Conservation (phyloP, 1,140 invertebrate genomes). For the Notospermus geniculatus region DNA sequence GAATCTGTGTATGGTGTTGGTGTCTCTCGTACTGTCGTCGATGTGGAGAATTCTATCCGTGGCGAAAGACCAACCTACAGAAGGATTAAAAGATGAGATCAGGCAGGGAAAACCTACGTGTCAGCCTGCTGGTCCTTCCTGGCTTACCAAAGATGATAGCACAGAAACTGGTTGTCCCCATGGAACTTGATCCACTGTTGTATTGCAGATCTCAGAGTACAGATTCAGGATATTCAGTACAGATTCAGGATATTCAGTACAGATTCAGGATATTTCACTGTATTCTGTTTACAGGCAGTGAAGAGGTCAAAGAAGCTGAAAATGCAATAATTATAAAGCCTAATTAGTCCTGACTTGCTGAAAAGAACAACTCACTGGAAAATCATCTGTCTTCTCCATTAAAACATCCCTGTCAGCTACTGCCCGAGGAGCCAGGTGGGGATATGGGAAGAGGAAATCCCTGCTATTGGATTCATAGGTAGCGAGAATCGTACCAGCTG, state of each 20-base stretch:
- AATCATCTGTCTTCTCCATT: constrained; percentile 42
- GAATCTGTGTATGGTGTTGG: constrained; percentile 21
- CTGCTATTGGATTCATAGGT: constrained; percentile 43
- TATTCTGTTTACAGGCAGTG: not conserved
- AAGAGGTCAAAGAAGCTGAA: not conserved
- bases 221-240: too few relatives aligned
- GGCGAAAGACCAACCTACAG: constrained; percentile 43
- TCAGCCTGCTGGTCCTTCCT: not conserved
- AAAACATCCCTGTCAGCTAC: constrained; percentile 42
- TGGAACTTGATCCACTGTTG: too few relatives aligned
- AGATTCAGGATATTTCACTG: too few relatives aligned
- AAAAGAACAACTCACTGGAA: constrained; percentile 44
- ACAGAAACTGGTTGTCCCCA: too few relatives aligned
- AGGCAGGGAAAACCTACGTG: not conserved
- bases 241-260: too few relatives aligned
- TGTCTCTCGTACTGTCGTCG: constrained; percentile 43
- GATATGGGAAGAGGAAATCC: constrained; percentile 51
- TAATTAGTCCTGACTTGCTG: constrained; percentile 4
- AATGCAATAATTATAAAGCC: not conserved
- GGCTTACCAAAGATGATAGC: not conserved
- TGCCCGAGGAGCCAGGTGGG: constrained; percentile 36
- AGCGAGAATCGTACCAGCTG: constrained; percentile 29
- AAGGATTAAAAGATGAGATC: too few relatives aligned
- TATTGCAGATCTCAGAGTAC: too few relatives aligned
- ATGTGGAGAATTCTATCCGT: constrained; percentile 46